phyloP scores from a whole-genome alignment of 2,113 vertebrate species.

The Colossoma macropomum region DNA sequence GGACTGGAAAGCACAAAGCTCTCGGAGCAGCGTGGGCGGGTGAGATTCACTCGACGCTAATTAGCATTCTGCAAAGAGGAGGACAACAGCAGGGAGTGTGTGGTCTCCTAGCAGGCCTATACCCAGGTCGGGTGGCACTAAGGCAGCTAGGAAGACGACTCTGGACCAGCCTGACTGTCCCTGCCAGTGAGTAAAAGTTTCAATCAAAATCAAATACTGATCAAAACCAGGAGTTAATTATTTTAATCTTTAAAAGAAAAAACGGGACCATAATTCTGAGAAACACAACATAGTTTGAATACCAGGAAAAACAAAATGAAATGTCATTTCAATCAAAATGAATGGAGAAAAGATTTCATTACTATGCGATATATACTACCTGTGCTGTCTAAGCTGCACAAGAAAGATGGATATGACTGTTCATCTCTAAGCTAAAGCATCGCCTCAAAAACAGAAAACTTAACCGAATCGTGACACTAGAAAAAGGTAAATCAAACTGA shows the following conservation, averaged over 20 bases:
- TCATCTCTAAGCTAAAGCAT: neutral
- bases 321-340: no score
- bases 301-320: no score
- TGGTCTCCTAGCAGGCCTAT: constrained; percentile 41
- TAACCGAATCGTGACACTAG: neutral
- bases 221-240: no score
- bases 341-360: no score
- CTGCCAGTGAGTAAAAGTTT: no score
- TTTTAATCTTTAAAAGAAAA: no score
- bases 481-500: neutral
- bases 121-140: constrained; percentile 23
- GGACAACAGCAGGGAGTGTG: constrained; percentile 29
- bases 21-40: constrained; percentile 38
- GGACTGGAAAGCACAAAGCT: constrained; percentile 36
- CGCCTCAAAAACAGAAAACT: neutral
- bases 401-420: neutral
- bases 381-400: no score
- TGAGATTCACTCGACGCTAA: constrained; percentile 47
- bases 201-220: no score
- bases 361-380: no score
- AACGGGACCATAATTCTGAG: no score
- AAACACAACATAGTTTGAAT: no score
- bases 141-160: constrained; percentile 20
- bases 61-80: constrained; percentile 51
- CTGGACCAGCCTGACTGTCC: neutral